These are phyloP conservation scores for Epirrhoe tristata DNA, from an alignment of 2,888 invertebrate species.

Conservation along the genomic window DNA sequence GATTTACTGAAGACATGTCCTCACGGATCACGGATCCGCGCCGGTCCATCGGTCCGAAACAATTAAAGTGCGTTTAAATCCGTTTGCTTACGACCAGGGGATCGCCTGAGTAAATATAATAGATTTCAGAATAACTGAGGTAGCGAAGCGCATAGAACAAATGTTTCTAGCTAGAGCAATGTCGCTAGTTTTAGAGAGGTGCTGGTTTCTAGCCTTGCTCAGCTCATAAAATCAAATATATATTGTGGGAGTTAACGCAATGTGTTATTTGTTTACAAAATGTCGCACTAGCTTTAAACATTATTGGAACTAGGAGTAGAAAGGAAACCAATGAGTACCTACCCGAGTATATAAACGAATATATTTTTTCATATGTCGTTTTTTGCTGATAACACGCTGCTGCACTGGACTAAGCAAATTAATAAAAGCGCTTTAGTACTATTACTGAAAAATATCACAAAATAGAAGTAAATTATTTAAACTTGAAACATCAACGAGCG, in stretches of 20 bases:
- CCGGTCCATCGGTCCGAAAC: constrained; percentile 26
- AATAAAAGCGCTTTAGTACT: no score
- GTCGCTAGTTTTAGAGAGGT: constrained; percentile 14
- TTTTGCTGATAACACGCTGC: no score
- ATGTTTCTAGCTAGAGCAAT: constrained; percentile 7
- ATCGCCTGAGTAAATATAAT: constrained; percentile 65
- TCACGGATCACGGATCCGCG: constrained; percentile 33
- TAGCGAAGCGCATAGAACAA: constrained; percentile 23
- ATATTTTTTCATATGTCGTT: no score
- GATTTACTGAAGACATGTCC: constrained; percentile 33
- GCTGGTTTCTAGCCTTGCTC: not conserved
- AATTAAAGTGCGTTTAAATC: constrained; percentile 40
- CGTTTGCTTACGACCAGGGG: constrained; percentile 52
- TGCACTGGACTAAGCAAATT: no score
- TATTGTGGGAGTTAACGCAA: no score
- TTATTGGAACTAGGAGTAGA: no score
- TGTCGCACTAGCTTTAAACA: no score
- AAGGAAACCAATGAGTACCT: no score
- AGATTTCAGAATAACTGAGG: constrained; percentile 29
- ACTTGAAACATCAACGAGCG: constrained; percentile 5
- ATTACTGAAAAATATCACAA: no score
- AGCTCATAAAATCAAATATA: no score
- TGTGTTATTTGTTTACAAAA: no score
- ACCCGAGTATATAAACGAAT: no score
- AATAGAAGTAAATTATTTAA: not conserved